Conservation (phyloP, 2,113 vertebrate species). For the Ellobius talpinus region DNA sequence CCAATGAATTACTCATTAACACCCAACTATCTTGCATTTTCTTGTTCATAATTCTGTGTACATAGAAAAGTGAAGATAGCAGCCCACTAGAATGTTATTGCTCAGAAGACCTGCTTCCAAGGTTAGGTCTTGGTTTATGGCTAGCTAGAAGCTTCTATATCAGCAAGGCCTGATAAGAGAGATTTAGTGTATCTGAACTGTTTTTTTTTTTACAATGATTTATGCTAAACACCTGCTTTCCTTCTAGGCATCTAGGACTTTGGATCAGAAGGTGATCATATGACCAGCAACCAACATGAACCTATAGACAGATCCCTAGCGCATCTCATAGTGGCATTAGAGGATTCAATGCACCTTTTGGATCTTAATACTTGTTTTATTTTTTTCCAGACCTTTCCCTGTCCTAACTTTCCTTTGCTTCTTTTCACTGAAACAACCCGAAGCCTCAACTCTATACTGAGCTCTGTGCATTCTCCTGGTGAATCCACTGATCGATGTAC, state of each 20-base stretch:
- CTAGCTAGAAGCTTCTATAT: background rate
- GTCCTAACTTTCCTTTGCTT: background rate
- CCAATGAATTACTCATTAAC: background rate
- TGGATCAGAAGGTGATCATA: background rate
- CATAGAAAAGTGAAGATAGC: background rate
- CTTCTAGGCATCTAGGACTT: background rate
- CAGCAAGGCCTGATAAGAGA: background rate
- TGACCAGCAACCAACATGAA: background rate
- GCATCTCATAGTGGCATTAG: rapidly evolving
- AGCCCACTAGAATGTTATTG: background rate
- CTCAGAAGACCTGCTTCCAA: background rate
- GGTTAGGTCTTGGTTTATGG: background rate
- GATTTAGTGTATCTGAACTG: background rate
- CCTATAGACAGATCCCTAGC: background rate
- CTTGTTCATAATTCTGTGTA: background rate
- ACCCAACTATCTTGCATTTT: background rate
- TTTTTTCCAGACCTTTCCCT: background rate
- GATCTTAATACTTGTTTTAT: background rate
- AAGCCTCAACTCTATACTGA: background rate
- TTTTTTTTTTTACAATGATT: background rate
- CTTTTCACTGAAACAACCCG: background rate
- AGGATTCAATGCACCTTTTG: background rate
- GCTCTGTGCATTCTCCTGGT: background rate
- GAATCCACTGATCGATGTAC: background rate
- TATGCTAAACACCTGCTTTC: background rate